Percentiles rank a stretch among this genome's conserved stretches.
phyloP scores from a whole-genome alignment of 2,113 vertebrate species.

The Prunella himalayana region DNA sequence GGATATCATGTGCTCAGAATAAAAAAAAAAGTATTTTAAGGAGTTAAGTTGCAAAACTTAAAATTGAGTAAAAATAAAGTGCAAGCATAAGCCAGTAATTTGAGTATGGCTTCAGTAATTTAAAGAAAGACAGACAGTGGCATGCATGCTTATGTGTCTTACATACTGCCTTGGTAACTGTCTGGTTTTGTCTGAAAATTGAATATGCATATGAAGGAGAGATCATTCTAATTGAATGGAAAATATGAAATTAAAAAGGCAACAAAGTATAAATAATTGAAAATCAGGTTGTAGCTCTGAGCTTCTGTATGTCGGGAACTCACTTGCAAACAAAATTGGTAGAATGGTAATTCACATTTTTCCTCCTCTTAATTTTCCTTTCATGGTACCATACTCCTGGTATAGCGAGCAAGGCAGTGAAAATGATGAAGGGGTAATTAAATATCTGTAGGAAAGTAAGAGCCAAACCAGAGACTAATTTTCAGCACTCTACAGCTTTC shows the following conservation, averaged over 20 bases:
- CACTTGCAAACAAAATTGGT: not conserved
- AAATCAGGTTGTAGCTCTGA: not conserved
- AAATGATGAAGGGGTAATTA: constrained; percentile 1
- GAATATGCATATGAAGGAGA: constrained; percentile 7
- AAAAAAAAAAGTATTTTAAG: not conserved
- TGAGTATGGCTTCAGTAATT: not conserved
- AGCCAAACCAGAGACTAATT: constrained; percentile 21
- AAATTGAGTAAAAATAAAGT: not conserved
- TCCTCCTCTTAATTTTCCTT: constrained; percentile 13
- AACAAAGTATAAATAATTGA: constrained; percentile 53
- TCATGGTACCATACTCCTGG: not conserved
- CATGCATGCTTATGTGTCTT: not conserved
- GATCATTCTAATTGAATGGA: not conserved
- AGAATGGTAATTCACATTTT: constrained; percentile 1
- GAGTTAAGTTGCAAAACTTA: not conserved
- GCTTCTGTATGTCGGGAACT: not conserved
- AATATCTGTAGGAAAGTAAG: constrained; percentile 11
- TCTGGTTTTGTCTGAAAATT: not conserved
- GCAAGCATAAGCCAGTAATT: not conserved
- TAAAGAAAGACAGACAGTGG: not conserved
- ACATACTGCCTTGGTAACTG: not conserved
- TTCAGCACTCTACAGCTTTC: not conserved
- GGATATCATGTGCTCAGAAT: not conserved
- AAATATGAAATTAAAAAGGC: constrained; percentile 38
- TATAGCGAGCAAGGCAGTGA: not conserved